phyloP scores from a whole-genome alignment of 2,113 vertebrate genomes.

The Ibidorhyncha struthersii region DNA sequence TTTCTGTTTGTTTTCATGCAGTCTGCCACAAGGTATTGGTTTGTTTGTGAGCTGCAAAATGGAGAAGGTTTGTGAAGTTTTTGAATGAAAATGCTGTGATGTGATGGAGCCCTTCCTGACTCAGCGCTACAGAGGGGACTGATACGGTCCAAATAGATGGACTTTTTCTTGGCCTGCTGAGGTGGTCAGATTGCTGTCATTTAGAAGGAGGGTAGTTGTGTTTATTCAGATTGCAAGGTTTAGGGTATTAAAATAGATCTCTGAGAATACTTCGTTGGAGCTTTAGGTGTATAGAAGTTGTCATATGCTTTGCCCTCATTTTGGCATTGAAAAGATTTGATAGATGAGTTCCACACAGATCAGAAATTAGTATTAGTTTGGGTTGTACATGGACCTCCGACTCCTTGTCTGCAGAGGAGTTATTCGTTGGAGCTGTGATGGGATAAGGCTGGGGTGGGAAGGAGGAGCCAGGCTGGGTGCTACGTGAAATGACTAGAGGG shows the following conservation, averaged over 20 bases:
- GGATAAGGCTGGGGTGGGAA: neutral
- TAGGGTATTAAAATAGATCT: neutral
- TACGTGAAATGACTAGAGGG: neutral
- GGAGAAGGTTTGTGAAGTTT: neutral
- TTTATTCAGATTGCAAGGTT: neutral
- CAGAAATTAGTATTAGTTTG: neutral
- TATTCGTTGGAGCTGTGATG: neutral
- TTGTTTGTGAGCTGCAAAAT: neutral
- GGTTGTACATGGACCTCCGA: neutral
- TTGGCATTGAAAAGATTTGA: neutral
- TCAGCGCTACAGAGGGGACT: neutral
- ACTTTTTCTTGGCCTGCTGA: neutral
- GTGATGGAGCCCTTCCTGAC: neutral
- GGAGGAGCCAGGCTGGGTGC: neutral
- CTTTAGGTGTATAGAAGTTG: neutral
- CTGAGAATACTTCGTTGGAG: neutral
- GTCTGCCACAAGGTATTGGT: neutral
- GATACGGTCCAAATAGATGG: accelerated
- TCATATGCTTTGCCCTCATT: neutral
- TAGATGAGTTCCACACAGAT: neutral
- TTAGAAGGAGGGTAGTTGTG: neutral
- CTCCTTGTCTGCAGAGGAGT: neutral
- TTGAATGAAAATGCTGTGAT: neutral
- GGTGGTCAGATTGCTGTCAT: accelerated
- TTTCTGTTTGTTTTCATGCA: neutral